Evolutionary conservation across 2,113 vertebrate genomes (phyloP).

Genomic region (Narcine bancroftii): DNA sequence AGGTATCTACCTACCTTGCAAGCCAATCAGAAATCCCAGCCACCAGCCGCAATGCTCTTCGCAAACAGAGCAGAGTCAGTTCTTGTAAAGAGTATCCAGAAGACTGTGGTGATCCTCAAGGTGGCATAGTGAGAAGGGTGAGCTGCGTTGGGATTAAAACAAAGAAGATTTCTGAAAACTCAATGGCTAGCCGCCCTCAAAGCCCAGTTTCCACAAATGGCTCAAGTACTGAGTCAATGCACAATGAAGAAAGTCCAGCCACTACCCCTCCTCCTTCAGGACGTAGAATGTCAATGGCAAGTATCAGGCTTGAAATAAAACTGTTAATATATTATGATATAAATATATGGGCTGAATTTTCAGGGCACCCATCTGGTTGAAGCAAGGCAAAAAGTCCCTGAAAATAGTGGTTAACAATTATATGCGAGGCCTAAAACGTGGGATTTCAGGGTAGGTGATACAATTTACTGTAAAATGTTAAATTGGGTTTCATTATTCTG

Average conservation of each 20-base stretch:
- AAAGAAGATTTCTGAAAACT: slow-evolving; percentile 63
- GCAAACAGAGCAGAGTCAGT: slow-evolving; percentile 61
- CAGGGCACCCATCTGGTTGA: background rate
- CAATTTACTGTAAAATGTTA: background rate
- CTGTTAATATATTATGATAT: background rate
- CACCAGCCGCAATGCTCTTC: slow-evolving; percentile 45
- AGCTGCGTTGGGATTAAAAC: slow-evolving; percentile 63
- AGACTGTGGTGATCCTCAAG: slow-evolving; percentile 58
- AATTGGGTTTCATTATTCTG: background rate
- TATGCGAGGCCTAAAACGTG: background rate
- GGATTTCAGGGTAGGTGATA: background rate
- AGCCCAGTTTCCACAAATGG: slow-evolving; percentile 56
- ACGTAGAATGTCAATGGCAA: slow-evolving; percentile 82
- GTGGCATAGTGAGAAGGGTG: slow-evolving; percentile 63
- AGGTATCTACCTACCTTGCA: slow-evolving; percentile 42
- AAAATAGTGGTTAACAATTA: background rate
- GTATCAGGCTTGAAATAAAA: slow-evolving; percentile 46
- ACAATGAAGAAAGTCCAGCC: slow-evolving; percentile 53
- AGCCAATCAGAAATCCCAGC: slow-evolving; percentile 56
- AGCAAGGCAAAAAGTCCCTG: background rate
- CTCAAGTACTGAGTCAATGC: slow-evolving; percentile 52
- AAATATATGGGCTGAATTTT: background rate
- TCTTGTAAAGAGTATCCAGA: slow-evolving; percentile 58
- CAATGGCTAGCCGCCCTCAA: slow-evolving; percentile 53
- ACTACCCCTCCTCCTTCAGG: slow-evolving; percentile 60